Conservation (phyloP, 2,113 vertebrate genomes). For the Smithornis capensis region DNA sequence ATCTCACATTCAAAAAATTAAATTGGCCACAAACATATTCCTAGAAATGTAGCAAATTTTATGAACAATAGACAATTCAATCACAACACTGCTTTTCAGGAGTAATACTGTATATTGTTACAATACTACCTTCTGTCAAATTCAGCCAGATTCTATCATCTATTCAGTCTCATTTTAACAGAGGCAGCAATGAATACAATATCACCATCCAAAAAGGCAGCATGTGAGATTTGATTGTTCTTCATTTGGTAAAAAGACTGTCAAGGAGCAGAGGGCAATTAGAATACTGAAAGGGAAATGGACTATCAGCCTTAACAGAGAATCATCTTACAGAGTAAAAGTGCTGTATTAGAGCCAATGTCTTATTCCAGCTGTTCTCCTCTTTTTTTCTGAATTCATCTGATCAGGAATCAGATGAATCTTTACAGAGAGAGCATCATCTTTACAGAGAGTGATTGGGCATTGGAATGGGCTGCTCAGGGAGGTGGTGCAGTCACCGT, state of each 20-base stretch:
- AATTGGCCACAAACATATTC: not conserved
- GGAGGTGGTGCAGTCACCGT: no score
- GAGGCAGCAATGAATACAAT: not conserved
- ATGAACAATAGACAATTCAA: not conserved
- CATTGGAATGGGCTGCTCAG: no score
- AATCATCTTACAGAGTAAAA: not conserved
- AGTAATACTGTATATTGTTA: not conserved
- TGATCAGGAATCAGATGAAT: not conserved
- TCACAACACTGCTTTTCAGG: not conserved
- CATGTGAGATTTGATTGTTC: not conserved
- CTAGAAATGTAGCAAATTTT: not conserved
- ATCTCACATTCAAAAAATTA: not conserved
- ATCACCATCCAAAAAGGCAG: not conserved
- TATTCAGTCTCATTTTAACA: not conserved
- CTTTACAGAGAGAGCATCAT: no score
- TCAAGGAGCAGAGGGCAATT: not conserved
- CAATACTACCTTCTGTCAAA: not conserved
- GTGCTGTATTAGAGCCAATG: not conserved
- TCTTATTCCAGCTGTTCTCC: not conserved
- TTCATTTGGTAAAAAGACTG: not conserved
- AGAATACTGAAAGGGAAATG: constrained; percentile 12
- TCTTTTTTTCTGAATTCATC: not conserved
- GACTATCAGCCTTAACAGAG: not conserved
- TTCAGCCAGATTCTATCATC: not conserved
- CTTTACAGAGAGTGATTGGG: no score